Evolutionary conservation across 2,797 vertebrate genomes (phyloP).

Genomic region (Characodon lateralis): DNA sequence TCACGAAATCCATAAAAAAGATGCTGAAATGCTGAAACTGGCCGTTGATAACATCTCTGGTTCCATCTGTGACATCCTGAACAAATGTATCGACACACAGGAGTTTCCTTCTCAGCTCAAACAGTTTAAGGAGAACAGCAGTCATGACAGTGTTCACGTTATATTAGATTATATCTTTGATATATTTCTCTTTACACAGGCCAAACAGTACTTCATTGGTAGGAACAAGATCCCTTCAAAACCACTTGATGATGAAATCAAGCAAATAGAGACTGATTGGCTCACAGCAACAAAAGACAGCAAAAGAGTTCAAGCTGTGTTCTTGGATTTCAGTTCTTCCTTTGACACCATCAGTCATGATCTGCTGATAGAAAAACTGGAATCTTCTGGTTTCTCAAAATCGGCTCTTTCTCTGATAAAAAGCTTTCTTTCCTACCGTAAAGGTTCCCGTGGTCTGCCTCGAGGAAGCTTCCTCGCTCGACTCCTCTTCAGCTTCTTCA

Average conservation of each 20-base stretch:
- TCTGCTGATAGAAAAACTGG: neutral
- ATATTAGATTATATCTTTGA: neutral
- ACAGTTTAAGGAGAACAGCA: neutral
- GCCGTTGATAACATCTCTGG: neutral
- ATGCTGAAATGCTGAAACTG: neutral
- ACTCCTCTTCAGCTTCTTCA: neutral
- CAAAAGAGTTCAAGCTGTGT: neutral
- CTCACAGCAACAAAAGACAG: neutral
- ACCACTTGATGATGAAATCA: neutral
- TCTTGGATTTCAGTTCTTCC: neutral
- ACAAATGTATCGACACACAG: accelerated
- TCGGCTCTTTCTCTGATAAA: neutral
- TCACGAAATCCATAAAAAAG: too few species aligned
- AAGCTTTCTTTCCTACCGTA: neutral
- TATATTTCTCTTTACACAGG: neutral
- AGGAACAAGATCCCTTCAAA: neutral
- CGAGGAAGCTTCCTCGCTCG: neutral
- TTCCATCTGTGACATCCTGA: neutral
- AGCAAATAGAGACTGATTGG: too few species aligned
- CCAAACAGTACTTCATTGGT: neutral
- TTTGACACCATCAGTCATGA: neutral
- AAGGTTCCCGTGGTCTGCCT: neutral
- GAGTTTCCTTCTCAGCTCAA: neutral
- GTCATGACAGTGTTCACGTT: neutral
- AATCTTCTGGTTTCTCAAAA: neutral